Percentiles rank a stretch among this genome's conserved stretches.
Evolutionary conservation across 2,888 invertebrate genomes (phyloP).

Genomic region (Pandemis corylana): DNA sequence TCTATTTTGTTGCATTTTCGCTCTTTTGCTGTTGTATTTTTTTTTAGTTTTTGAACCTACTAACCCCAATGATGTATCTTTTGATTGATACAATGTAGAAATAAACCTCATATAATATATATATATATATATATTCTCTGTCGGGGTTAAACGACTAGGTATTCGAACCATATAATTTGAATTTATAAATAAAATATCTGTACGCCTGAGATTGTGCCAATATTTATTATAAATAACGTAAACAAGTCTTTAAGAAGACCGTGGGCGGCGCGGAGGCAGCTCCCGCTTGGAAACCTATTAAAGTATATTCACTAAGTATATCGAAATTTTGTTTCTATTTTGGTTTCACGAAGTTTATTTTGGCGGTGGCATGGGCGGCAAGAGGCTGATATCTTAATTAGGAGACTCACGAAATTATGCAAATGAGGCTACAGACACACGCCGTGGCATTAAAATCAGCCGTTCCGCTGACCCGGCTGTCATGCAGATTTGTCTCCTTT

Average conservation of each 20-base stretch:
- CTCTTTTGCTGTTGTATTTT: no score
- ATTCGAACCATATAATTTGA: background rate
- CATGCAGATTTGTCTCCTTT: slow-evolving; percentile 35
- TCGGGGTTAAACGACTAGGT: background rate
- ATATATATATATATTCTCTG: no score
- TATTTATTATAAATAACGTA: slow-evolving; percentile 8
- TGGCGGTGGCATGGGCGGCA: slow-evolving; percentile 4
- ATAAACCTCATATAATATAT: background rate
- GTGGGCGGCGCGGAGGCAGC: slow-evolving; percentile 13
- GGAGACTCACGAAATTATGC: slow-evolving; percentile 63
- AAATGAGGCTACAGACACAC: slow-evolving; percentile 57
- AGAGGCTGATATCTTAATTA: slow-evolving; percentile 52
- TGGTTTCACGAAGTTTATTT: slow-evolving; percentile 18
- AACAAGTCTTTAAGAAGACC: slow-evolving; percentile 3
- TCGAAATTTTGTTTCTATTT: background rate
- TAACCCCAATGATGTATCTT: no score
- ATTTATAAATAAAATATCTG: slow-evolving; percentile 1
- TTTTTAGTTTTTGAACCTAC: no score
- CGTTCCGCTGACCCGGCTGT: slow-evolving; percentile 55
- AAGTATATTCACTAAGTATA: slow-evolving; percentile 1
- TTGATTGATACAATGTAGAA: background rate
- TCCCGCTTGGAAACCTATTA: background rate
- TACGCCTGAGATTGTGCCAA: background rate
- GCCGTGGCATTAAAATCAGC: slow-evolving; percentile 65
- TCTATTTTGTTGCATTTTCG: no score